Percentiles rank a stretch among this genome's conserved stretches.
Evolutionary conservation across 2,113 vertebrate genomes (phyloP).

Genomic region (Platichthys flesus): DNA sequence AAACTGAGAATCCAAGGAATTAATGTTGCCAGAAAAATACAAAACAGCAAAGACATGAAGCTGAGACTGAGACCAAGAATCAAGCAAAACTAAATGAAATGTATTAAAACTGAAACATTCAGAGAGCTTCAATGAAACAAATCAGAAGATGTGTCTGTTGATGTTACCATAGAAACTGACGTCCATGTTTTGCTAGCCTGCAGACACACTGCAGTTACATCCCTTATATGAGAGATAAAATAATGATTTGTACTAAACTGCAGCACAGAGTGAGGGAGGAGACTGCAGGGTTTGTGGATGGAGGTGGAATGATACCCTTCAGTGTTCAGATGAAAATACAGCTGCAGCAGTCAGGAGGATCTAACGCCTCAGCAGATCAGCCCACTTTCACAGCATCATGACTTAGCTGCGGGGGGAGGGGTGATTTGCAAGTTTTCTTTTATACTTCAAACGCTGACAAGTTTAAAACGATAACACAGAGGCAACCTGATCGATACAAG

Average conservation of each 20-base stretch:
- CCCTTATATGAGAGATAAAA: conserved; percentile 9
- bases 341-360: conserved; percentile 40
- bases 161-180: conserved; percentile 58
- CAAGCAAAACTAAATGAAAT: too few relatives aligned
- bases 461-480: neutral
- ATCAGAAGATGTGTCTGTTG: conserved; percentile 46
- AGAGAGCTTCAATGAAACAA: conserved; percentile 9
- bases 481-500: neutral
- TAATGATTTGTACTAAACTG: conserved; percentile 2
- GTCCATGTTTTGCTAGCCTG: neutral
- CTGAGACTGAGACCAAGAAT: too few relatives aligned
- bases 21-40: too few relatives aligned
- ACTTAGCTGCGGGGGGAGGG: conserved; percentile 33
- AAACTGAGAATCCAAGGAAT: neutral
- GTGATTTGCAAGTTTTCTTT: conserved; percentile 39
- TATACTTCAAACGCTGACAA: conserved; percentile 21
- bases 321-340: conserved; percentile 3
- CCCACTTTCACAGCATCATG: conserved; percentile 40
- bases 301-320: neutral
- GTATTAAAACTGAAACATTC: neutral
- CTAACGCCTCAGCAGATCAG: conserved; percentile 45
- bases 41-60: too few relatives aligned
- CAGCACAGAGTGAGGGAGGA: neutral
- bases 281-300: conserved; percentile 19
- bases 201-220: conserved; percentile 42